Evolutionary conservation across 2,797 vertebrate species (phyloP), one percentile per base, ranked within the genome.

Genomic region (Melanotaenia nigrans): DNA sequence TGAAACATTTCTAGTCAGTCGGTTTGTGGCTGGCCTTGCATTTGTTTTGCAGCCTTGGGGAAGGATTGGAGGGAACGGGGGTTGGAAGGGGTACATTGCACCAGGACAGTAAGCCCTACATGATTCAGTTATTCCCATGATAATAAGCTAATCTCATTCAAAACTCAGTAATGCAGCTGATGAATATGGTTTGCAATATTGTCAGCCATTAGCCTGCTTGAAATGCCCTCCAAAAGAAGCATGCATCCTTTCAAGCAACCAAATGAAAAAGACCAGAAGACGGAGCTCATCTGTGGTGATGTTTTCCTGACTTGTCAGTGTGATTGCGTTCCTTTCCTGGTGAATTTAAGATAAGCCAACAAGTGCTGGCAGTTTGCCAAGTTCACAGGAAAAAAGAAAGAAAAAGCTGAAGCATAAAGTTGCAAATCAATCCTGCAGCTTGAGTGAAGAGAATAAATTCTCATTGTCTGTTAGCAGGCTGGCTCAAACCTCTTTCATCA

Each of bases 81-180:
- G 13, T 30, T n/a, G 12, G 2, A 28, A 32, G 7, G 16, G 68
- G 70, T 53, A 60, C 61, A 75, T 75, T 67, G 61, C 6, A 56
- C 58, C 12, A 30, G 16, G 32, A 45, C 54, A 45, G 51, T 65
- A 55, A 64, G 57, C 54, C 45, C 36, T 67, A 49, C 61, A 84
- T 84, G 82, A 82, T 71, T 88, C 77, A 74, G 59, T 77, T 69
- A 68, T 79, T 77, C 61, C 38, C 66, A 62, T 62, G 61, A 83
- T 60, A 81, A 73, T 65, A 64, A 73, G 59, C 67, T 78, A 61
- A 59, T 81, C 59, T 71, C 63, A 69, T 56, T 53, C 57, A 22
- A 61, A 71, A 62, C 22, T 57, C 32, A 58, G 42, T 42, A 45
- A 59, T n/a, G 4, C 45, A 51, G 38, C 66, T 20, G 14, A 66